Percentiles rank a stretch among this genome's conserved stretches.
These are phyloP conservation scores for Myotis findleyi DNA, from an alignment of 2,797 vertebrate genomes.

Conservation along the genomic window DNA sequence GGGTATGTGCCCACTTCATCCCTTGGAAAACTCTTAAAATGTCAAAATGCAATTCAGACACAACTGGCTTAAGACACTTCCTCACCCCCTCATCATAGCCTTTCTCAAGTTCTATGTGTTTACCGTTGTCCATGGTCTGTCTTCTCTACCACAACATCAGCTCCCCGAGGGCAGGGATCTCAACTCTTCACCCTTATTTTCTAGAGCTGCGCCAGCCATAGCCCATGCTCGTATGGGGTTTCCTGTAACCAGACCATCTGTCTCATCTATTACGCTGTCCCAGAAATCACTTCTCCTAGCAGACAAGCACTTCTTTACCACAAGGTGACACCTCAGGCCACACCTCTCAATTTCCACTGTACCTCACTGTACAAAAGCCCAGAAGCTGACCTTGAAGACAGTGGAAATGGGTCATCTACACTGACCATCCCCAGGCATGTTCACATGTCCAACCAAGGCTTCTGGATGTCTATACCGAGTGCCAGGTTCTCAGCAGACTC, in stretches of 20 bases:
- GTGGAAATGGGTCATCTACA: background rate
- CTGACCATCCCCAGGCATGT: background rate
- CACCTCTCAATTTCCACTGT: background rate
- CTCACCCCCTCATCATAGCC: background rate
- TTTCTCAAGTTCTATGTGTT: background rate
- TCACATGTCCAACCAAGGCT: background rate
- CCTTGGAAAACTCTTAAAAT: background rate
- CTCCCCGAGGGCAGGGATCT: background rate
- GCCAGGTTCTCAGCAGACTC: constrained; percentile 2
- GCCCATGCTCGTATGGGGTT: background rate
- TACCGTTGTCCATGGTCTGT: background rate
- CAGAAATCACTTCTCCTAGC: background rate
- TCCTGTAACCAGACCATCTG: background rate
- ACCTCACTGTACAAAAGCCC: background rate
- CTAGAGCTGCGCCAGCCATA: background rate
- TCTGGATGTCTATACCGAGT: background rate
- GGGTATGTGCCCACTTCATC: background rate
- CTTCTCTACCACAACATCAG: background rate
- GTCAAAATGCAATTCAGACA: background rate
- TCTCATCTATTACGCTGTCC: background rate
- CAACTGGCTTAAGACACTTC: background rate
- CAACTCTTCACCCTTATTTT: background rate
- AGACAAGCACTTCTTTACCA: background rate
- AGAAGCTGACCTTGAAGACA: background rate
- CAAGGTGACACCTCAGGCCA: background rate